phyloP scores from a whole-genome alignment of 2,113 vertebrate species.

The Isurus oxyrinchus region DNA sequence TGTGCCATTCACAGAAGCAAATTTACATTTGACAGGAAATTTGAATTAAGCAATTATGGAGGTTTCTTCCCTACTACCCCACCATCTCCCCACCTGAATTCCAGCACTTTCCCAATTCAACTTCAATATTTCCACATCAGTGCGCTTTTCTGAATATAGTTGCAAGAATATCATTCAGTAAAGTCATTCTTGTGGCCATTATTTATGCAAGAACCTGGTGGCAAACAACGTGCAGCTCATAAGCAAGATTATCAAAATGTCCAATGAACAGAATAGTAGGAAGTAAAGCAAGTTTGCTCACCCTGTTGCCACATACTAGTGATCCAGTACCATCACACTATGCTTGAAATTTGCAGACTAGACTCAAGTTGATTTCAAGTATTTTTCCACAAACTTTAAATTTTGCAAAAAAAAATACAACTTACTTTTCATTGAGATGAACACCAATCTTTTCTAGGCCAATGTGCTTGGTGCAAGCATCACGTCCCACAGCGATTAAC shows the following conservation, averaged over 20 bases:
- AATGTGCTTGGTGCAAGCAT: conserved; percentile 81
- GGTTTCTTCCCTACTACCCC: neutral
- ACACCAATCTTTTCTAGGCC: conserved; percentile 81
- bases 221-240: neutral
- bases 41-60: neutral
- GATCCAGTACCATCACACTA: neutral
- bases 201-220: neutral
- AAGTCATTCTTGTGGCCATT: neutral
- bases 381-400: neutral
- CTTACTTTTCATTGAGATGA: conserved; percentile 78
- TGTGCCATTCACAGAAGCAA: neutral
- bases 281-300: neutral
- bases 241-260: neutral
- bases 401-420: neutral
- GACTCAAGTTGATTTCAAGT: neutral
- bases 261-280: neutral
- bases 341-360: neutral
- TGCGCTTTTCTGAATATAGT: neutral
- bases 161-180: neutral
- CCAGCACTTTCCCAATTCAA: neutral
- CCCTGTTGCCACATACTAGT: neutral
- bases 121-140: neutral
- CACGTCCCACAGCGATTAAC: conserved; percentile 82
- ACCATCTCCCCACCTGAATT: neutral
- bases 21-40: neutral